Evolutionary conservation across 2,113 vertebrate species (phyloP).

Genomic region (Cinclus cinclus): DNA sequence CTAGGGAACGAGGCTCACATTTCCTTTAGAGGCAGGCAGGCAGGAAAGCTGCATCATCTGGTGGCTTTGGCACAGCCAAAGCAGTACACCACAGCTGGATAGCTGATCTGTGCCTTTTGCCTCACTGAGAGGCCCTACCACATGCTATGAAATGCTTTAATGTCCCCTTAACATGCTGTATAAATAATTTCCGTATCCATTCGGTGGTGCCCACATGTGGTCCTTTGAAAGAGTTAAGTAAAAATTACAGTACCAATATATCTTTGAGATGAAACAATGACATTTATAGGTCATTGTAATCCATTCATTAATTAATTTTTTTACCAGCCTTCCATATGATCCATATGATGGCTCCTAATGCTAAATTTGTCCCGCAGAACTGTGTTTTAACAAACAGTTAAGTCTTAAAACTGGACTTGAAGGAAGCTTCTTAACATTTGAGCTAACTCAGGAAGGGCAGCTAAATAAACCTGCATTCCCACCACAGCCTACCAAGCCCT

Average conservation of each 20-base stretch:
- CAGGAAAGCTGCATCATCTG: constrained; percentile 42
- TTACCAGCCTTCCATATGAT: constrained; percentile 63
- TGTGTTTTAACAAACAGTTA: constrained; percentile 34
- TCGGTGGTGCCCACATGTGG: constrained; percentile 52
- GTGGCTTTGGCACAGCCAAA: constrained; percentile 46
- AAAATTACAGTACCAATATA: constrained; percentile 59
- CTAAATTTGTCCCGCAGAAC: constrained; percentile 4
- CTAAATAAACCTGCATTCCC: constrained; percentile 41
- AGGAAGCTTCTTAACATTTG: constrained; percentile 28
- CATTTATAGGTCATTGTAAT: constrained; percentile 74
- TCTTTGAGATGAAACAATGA: constrained; percentile 66
- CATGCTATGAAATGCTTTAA: constrained; percentile 56
- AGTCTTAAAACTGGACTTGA: constrained; percentile 33
- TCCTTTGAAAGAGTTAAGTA: constrained; percentile 61
- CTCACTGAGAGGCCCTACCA: constrained; percentile 29
- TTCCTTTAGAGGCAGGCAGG: neutral
- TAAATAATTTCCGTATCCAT: constrained; percentile 59
- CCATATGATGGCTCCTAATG: constrained; percentile 55
- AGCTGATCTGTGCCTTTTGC: constrained; percentile 36
- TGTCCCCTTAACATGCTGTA: constrained; percentile 51
- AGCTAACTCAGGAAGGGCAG: constrained; percentile 35
- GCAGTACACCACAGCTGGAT: constrained; percentile 45
- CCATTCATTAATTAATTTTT: constrained; percentile 72
- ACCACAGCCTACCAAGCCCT: neutral
- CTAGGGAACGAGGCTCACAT: neutral